These are phyloP conservation scores for Myripristis jacobus DNA, from an alignment of 2,797 vertebrate genomes.

Conservation along the genomic window DNA sequence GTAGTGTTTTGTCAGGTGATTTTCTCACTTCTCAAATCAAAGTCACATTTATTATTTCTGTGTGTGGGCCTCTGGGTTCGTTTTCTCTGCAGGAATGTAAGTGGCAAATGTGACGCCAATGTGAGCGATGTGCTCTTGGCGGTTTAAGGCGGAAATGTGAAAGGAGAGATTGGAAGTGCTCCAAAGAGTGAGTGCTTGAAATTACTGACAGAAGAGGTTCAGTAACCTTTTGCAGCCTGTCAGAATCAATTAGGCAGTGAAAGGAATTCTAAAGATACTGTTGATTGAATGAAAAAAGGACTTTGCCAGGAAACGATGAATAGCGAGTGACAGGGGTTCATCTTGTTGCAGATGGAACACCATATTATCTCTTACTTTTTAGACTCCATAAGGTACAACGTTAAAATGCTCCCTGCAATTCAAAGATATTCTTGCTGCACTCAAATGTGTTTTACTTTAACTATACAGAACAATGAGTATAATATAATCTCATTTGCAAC, in stretches of 20 bases:
- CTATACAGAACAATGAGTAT: conserved; percentile 13
- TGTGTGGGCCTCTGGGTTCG: conserved; percentile 42
- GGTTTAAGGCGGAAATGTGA: conserved; percentile 71
- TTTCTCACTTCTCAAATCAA: conserved; percentile 52
- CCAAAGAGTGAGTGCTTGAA: conserved; percentile 77
- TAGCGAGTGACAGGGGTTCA: conserved; percentile 53
- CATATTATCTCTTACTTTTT: conserved; percentile 47
- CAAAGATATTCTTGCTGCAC: conserved; percentile 22
- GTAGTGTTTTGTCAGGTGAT: conserved; percentile 24
- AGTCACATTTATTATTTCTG: conserved; percentile 47
- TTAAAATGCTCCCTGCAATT: conserved; percentile 27
- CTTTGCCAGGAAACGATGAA: conserved; percentile 59
- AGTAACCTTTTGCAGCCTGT: conserved; percentile 78
- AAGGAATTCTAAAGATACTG: conserved; percentile 75
- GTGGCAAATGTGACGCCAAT: conserved; percentile 69
- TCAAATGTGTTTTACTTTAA: conserved; percentile 23
- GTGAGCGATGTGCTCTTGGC: conserved; percentile 71
- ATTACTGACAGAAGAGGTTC: conserved; percentile 82
- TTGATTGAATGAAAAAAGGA: conserved; percentile 72
- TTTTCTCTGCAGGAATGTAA: conserved; percentile 71
- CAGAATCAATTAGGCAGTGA: conserved; percentile 79
- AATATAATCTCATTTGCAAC: conserved; percentile 42
- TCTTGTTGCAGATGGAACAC: conserved; percentile 46
- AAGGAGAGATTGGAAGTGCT: conserved; percentile 76
- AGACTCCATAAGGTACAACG: conserved; percentile 8